phyloP scores from a whole-genome alignment of 1,140 invertebrate genomes.

The Linepithema humile region DNA sequence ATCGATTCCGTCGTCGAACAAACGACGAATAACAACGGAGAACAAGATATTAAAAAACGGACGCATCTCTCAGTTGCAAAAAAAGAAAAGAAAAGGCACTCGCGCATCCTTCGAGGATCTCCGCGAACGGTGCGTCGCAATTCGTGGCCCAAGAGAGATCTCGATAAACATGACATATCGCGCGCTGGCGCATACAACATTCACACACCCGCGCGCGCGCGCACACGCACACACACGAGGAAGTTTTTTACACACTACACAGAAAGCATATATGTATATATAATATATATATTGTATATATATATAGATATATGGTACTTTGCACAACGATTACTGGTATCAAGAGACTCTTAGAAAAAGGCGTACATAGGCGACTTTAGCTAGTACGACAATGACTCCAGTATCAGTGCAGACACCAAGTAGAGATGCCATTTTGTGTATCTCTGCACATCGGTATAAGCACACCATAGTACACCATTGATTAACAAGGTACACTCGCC shows the following conservation, averaged over 20 bases:
- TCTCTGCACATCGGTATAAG: constrained; percentile 81
- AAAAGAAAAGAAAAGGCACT: neutral
- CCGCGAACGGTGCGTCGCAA: constrained; percentile 32
- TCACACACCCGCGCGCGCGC: constrained; percentile 32
- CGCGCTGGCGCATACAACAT: constrained; percentile 28
- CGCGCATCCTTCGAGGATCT: too few species aligned
- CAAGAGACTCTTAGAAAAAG: constrained; percentile 70
- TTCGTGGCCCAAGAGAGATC: constrained; percentile 27
- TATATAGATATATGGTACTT: constrained; percentile 65
- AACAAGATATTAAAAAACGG: too few species aligned
- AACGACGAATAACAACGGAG: too few species aligned
- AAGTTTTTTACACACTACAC: constrained; percentile 77
- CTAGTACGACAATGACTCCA: constrained; percentile 82
- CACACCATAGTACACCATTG: constrained; percentile 77
- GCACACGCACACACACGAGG: constrained; percentile 70
- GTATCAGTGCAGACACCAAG: constrained; percentile 81
- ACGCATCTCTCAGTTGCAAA: too few species aligned
- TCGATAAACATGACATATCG: constrained; percentile 52
- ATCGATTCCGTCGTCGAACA: neutral
- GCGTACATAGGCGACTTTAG: constrained; percentile 79
- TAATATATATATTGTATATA: constrained; percentile 50
- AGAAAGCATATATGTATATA: constrained; percentile 75
- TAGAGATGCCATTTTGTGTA: constrained; percentile 79
- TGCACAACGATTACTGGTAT: constrained; percentile 73
- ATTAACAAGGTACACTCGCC: constrained; percentile 23